These are phyloP conservation scores for Mamestra configurata DNA, from an alignment of 1,140 invertebrate genomes.

Conservation along the genomic window DNA sequence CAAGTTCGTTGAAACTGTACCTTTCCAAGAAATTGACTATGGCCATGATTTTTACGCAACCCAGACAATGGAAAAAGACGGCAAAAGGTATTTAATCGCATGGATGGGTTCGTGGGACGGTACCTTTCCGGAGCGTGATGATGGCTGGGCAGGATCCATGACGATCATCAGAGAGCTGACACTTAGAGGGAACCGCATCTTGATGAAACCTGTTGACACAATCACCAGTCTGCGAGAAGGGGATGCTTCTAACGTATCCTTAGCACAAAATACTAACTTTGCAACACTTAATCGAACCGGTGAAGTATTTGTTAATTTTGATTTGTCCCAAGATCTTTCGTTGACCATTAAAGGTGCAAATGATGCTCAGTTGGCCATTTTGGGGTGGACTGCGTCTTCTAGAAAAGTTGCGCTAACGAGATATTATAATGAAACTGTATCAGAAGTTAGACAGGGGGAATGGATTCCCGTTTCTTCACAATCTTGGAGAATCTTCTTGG, in stretches of 20 bases:
- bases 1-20: constrained; percentile 69
- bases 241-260: constrained; percentile 53
- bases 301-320: constrained; percentile 71
- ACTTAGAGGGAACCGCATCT: constrained; percentile 66
- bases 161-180: constrained; percentile 78
- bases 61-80: constrained; percentile 76
- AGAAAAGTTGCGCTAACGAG: constrained; percentile 72
- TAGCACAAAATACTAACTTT: constrained; percentile 54
- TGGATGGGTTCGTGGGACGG: constrained; percentile 86
- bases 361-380: constrained; percentile 65
- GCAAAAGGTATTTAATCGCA: constrained; percentile 75
- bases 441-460: constrained; percentile 74
- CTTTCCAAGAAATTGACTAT: constrained; percentile 81
- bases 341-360: constrained; percentile 70
- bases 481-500: constrained; percentile 76
- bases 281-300: constrained; percentile 65
- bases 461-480: constrained; percentile 68
- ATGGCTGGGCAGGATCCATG: constrained; percentile 82
- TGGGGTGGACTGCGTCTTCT: constrained; percentile 66
- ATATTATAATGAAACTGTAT: constrained; percentile 10
- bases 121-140: constrained; percentile 66
- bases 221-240: constrained; percentile 66
- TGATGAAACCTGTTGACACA: constrained; percentile 73
- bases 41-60: constrained; percentile 86
- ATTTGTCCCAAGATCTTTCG: constrained; percentile 68